Conservation (phyloP, 2,888 invertebrate genomes). For the Penaeus monodon region DNA sequence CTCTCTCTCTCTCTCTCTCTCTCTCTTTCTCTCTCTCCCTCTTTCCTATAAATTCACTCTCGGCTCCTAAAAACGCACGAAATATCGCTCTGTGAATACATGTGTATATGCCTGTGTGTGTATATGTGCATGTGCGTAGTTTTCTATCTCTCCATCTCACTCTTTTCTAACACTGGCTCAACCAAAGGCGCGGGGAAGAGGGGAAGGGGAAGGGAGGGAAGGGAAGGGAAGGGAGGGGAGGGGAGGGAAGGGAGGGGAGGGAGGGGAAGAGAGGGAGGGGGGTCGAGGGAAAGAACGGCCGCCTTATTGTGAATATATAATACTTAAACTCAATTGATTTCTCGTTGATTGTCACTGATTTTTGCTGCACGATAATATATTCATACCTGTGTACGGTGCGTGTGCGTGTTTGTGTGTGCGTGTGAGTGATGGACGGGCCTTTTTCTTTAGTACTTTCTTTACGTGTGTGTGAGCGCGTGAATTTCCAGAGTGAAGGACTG, state of each 20-base stretch:
- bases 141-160: neutral
- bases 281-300: too few relatives aligned
- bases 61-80: neutral
- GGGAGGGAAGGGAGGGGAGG: neutral
- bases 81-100: neutral
- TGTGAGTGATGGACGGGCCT: neutral
- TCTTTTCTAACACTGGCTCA: neutral
- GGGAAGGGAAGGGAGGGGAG: too few relatives aligned
- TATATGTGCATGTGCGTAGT: neutral
- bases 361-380: neutral
- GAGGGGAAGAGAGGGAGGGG: too few relatives aligned
- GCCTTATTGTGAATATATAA: too few relatives aligned
- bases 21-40: neutral
- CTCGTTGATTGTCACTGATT: neutral
- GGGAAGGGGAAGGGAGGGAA: too few relatives aligned
- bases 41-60: neutral
- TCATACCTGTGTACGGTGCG: neutral
- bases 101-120: constrained; percentile 24
- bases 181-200: neutral
- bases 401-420: constrained; percentile 27
- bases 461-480: neutral
- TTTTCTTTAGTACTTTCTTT: neutral
- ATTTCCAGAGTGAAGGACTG: neutral
- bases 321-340: too few relatives aligned
- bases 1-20: neutral